phyloP scores from a whole-genome alignment of 1,140 invertebrate species.

The Euwallacea fornicatus region DNA sequence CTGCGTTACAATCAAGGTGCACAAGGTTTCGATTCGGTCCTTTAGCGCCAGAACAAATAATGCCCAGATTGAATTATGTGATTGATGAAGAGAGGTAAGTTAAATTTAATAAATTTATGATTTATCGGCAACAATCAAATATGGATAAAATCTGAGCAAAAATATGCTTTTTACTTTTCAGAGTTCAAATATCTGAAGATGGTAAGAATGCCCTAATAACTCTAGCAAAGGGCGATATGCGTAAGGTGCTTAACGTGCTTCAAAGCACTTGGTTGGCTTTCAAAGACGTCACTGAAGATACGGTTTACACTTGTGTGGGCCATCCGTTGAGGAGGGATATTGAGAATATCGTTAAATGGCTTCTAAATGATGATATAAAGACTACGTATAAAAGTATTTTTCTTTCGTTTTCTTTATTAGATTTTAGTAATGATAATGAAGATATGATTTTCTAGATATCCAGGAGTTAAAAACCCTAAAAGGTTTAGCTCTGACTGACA shows the following conservation, averaged over 20 bases:
- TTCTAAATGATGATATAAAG: slow-evolving; percentile 85
- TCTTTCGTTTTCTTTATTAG: slow-evolving; percentile 42
- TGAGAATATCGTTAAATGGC: slow-evolving; percentile 83
- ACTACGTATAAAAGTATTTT: slow-evolving; percentile 88
- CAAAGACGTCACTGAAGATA: slow-evolving; percentile 83
- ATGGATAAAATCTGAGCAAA: too few relatives aligned
- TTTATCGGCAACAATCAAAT: neutral
- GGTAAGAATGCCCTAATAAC: slow-evolving; percentile 89
- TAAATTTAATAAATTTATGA: neutral
- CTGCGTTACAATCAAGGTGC: slow-evolving; percentile 96
- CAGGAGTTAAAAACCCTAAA: slow-evolving; percentile 81
- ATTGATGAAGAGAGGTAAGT: slow-evolving; percentile 82
- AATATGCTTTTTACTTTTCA: slow-evolving; percentile 52
- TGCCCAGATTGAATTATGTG: slow-evolving; percentile 86
- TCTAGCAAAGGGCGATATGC: slow-evolving; percentile 96
- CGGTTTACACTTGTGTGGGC: slow-evolving; percentile 95
- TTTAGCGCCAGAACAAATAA: slow-evolving; percentile 80
- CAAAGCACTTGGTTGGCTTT: slow-evolving; percentile 84
- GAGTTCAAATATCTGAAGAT: slow-evolving; percentile 83
- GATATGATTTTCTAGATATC: slow-evolving; percentile 65
- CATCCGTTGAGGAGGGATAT: slow-evolving; percentile 92
- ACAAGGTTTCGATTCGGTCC: slow-evolving; percentile 98
- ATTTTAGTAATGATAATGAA: neutral
- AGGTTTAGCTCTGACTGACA: slow-evolving; percentile 87
- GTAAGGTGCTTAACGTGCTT: slow-evolving; percentile 93